Conservation (phyloP, 2,797 vertebrate genomes). For the Carduelis carduelis region DNA sequence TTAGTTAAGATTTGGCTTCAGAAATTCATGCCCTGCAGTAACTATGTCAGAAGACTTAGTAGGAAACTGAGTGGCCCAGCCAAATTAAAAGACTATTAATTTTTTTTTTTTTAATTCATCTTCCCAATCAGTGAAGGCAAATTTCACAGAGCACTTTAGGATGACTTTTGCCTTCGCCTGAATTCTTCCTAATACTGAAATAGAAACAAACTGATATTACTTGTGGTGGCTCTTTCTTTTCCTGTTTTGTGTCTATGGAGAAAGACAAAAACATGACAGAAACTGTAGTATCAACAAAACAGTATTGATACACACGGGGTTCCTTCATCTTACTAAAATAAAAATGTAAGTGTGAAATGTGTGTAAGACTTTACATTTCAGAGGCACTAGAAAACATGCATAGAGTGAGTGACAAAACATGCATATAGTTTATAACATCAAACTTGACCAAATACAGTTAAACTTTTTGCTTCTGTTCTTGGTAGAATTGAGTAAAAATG, state of each 20-base stretch:
- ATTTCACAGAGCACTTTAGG: not conserved
- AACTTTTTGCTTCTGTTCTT: not conserved
- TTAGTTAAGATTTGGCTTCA: not conserved
- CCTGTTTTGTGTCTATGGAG: not conserved
- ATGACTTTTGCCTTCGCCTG: not conserved
- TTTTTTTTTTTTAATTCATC: not conserved
- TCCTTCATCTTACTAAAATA: not conserved
- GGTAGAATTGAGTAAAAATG: not conserved
- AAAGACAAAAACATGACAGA: not conserved
- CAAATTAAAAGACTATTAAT: not conserved
- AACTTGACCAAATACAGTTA: not conserved
- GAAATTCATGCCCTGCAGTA: not conserved
- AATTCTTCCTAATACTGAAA: not conserved
- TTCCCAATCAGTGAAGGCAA: not conserved
- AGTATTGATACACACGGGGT: not conserved
- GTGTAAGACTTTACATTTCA: not conserved
- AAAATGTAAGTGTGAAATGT: not conserved
- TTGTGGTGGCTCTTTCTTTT: not conserved
- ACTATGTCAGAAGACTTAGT: not conserved
- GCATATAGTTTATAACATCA: not conserved
- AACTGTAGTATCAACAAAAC: not conserved
- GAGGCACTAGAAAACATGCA: not conserved
- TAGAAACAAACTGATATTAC: not conserved
- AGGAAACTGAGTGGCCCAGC: not conserved
- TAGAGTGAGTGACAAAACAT: not conserved